Base-by-base conservation (phyloP, 2,888 invertebrate genomes). In the Eupeodes luniger region DNA sequence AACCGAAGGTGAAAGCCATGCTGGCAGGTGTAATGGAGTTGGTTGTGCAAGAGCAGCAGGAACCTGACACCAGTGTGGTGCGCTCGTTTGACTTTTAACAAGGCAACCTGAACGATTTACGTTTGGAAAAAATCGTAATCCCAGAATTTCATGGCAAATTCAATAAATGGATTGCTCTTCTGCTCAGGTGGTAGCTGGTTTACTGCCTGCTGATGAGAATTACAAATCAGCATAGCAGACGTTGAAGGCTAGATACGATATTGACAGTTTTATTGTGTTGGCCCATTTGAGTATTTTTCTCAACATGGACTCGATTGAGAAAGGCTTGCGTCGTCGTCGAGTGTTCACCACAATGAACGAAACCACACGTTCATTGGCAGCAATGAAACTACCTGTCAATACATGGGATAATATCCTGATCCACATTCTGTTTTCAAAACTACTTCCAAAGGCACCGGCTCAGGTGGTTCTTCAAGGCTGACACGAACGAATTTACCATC, bases 131-230 rank as follows among this genome's bases (percentile, higher is more conserved):
- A 27, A 79, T 79, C 1, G 27, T 44, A 11, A 79, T 79, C 64
- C 79, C 72, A 9, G 79, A 72, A 40, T 80, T 72, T 14, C 53
- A 79, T 70, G 62, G 79, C 0, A 62, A 70, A 14, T 79, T 79
- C 61, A 61, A 19, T 4, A 55, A 55, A 19, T 55, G 55, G 55
- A 55, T 55, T 19, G 19, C 55, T 69, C 81, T 0, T 67, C 81
- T 53, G 66, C 81, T 14, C 74, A 81, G 44, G 74, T 79, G 11
- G 77, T 67, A n/a, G 79, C 79, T 79, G 80, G 74, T 5, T 81
- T 81, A 14, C 51, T 81, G 12, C 64, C 74, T 0, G 66, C 64
- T 1, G 72, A 72, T 19, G 47, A 74, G 1, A 81, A 81, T 5
- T 81, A 81, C 10, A 57, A 81, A 66, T 66, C 80, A 3, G 74